Conservation (phyloP, 2,797 vertebrate species). For the Scyliorhinus canicula region DNA sequence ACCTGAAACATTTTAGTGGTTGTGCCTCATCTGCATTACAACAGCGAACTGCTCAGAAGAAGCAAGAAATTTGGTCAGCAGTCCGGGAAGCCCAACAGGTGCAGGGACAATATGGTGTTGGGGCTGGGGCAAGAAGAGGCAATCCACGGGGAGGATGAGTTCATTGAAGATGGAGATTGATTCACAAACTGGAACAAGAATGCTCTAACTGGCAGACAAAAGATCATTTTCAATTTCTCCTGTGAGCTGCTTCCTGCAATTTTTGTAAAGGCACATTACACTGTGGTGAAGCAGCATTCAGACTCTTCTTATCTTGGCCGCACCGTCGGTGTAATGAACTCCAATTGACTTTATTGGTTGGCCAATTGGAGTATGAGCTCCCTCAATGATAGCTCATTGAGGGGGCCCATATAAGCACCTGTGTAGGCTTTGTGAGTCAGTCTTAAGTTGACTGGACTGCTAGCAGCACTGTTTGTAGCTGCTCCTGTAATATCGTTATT, state of each 20-base stretch:
- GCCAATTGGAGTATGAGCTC: too few relatives aligned
- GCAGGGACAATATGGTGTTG: not conserved
- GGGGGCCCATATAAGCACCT: too few relatives aligned
- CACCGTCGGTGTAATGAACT: too few relatives aligned
- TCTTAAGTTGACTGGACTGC: too few relatives aligned
- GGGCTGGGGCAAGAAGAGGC: too few relatives aligned
- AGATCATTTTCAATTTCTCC: not conserved
- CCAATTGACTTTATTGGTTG: too few relatives aligned
- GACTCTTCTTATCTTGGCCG: not conserved
- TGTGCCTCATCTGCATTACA: not conserved
- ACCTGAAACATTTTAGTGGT: not conserved
- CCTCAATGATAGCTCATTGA: too few relatives aligned
- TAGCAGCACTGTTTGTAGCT: too few relatives aligned
- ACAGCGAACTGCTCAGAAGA: not conserved
- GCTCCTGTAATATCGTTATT: too few relatives aligned
- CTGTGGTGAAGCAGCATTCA: not conserved
- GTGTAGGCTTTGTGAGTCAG: too few relatives aligned
- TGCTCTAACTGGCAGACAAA: not conserved
- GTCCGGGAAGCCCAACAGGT: not conserved
- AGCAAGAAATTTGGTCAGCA: not conserved
- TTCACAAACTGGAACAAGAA: not conserved
- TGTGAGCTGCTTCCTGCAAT: not conserved
- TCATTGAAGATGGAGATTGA: not conserved
- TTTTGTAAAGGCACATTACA: not conserved
- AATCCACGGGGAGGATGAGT: not conserved